A percentile compares a stretch with the other conserved stretches of the same genome.
These are phyloP conservation scores for Enteromius anoplus DNA, from an alignment of 2,797 vertebrate species.

Conservation along the genomic window DNA sequence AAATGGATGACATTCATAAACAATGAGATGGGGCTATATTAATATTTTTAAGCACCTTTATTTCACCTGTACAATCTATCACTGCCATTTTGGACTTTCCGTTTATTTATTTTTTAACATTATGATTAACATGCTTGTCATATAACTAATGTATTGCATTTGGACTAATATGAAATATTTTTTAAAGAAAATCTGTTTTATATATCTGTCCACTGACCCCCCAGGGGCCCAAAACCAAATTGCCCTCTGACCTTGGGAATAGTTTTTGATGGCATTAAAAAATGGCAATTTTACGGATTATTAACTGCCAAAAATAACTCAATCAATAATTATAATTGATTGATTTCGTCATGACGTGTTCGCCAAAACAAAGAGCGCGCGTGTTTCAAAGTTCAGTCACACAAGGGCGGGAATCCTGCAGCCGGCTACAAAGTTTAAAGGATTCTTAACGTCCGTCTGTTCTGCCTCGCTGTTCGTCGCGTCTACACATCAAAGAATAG, in stretches of 20 bases:
- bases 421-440: neutral
- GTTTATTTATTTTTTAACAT: neutral
- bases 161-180: neutral
- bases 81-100: neutral
- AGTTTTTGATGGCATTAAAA: neutral
- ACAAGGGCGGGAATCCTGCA: neutral
- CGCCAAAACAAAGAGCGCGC: neutral
- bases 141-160: neutral
- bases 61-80: slow-evolving; percentile 2
- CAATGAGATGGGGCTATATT: neutral
- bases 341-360: neutral
- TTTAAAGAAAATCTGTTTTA: neutral
- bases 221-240: neutral
- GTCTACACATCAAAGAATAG: slow-evolving; percentile 25
- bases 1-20: slow-evolving; percentile 18
- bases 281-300: neutral
- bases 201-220: neutral
- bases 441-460: neutral
- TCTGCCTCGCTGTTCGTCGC: neutral
- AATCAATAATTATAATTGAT: neutral
- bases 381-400: neutral
- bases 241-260: neutral
- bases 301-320: neutral
- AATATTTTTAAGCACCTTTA: slow-evolving; percentile 2
- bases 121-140: neutral